Percentiles rank a stretch among this genome's conserved stretches.
phyloP scores from a whole-genome alignment of 2,888 invertebrate species.

The Lacanobia oleracea region DNA sequence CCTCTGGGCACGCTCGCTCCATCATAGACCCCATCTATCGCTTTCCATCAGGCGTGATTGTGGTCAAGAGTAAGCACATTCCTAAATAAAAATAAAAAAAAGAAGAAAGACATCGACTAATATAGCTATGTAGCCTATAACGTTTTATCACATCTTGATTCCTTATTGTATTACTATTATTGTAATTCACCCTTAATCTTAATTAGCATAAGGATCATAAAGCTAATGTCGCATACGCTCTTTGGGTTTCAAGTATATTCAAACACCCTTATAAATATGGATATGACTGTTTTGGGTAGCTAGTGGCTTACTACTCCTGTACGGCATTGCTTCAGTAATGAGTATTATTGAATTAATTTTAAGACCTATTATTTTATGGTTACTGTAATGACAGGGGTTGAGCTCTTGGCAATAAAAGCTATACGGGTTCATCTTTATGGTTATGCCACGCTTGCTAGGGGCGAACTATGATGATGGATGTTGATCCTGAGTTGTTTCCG shows the following conservation, averaged over 20 bases:
- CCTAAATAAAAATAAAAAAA: too few species aligned
- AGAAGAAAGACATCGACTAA: too few species aligned
- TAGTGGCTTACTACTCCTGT: conserved; percentile 23
- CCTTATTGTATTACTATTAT: too few species aligned
- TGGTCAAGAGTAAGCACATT: too few species aligned
- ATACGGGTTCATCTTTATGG: not conserved
- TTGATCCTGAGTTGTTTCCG: too few species aligned
- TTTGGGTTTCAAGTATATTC: conserved; percentile 20
- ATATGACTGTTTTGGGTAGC: conserved; percentile 20
- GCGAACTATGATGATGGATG: too few species aligned
- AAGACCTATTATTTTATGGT: conserved; percentile 22
- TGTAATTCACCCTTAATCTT: not conserved
- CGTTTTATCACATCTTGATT: too few species aligned
- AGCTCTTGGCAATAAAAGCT: not conserved
- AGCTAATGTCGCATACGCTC: conserved; percentile 14
- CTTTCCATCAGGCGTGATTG: too few species aligned
- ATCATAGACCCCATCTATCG: too few species aligned
- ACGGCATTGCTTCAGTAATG: conserved; percentile 23
- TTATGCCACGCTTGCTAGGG: not conserved
- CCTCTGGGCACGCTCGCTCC: too few species aligned
- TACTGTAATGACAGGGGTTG: conserved; percentile 8
- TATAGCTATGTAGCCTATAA: too few species aligned
- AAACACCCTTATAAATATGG: conserved; percentile 58
- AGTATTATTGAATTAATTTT: conserved; percentile 49
- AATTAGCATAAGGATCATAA: conserved; percentile 20